These are phyloP conservation scores for Gonocerus acuteangulatus DNA, from an alignment of 2,888 invertebrate genomes.

Conservation along the genomic window DNA sequence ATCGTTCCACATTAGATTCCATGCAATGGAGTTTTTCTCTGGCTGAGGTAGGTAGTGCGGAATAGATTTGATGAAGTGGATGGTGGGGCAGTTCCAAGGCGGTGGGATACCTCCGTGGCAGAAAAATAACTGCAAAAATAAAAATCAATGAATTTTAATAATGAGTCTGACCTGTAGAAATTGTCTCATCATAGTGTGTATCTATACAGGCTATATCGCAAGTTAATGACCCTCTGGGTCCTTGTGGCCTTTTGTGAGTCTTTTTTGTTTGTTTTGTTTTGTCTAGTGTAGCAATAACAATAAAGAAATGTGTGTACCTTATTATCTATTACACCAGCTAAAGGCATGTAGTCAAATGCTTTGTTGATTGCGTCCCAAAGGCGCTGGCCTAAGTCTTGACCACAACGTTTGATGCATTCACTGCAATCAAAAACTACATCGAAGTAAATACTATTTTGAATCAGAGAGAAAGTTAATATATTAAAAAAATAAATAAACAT, in stretches of 20 bases:
- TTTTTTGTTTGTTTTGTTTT: too few species aligned
- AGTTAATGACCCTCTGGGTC: too few species aligned
- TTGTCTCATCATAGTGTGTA: too few species aligned
- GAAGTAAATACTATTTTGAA: constrained; percentile 8
- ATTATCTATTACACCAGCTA: constrained; percentile 66
- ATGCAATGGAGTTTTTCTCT: constrained; percentile 63
- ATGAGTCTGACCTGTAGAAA: too few species aligned
- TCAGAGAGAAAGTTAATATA: too few species aligned
- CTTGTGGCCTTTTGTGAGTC: too few species aligned
- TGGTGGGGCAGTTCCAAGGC: constrained; percentile 56
- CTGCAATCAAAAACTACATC: constrained; percentile 43
- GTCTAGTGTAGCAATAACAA: too few species aligned
- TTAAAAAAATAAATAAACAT: too few species aligned
- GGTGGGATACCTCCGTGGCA: constrained; percentile 73
- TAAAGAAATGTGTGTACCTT: too few species aligned
- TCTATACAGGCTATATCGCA: too few species aligned
- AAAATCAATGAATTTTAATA: too few species aligned
- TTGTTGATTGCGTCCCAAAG: constrained; percentile 64
- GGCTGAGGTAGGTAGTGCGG: constrained; percentile 58
- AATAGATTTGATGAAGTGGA: constrained; percentile 57
- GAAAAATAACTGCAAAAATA: constrained; percentile 57
- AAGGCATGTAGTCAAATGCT: constrained; percentile 63
- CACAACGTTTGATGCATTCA: constrained; percentile 62
- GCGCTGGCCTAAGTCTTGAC: constrained; percentile 52
- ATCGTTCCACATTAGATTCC: constrained; percentile 76